phyloP scores from a whole-genome alignment of 2,888 invertebrate genomes.

The Saturnia pavonia region DNA sequence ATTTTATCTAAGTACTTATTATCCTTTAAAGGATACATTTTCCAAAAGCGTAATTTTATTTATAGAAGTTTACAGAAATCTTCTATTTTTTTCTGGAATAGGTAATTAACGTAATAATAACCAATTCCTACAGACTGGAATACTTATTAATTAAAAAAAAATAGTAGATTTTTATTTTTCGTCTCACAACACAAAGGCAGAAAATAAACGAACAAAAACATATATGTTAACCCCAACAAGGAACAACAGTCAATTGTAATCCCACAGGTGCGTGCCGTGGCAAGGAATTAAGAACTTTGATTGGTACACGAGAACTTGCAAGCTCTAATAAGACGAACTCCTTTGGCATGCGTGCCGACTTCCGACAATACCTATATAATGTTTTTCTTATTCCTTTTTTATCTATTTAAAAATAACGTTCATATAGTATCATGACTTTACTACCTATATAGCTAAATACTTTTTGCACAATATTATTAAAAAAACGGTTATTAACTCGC shows the following conservation, averaged over 20 bases:
- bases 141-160: too few species aligned
- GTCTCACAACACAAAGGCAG: background rate
- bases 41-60: background rate
- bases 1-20: background rate
- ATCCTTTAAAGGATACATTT: background rate
- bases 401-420: too few species aligned
- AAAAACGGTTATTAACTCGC: too few species aligned
- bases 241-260: slow-evolving; percentile 39
- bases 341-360: slow-evolving; percentile 35
- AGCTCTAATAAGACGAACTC: slow-evolving; percentile 40
- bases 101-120: too few species aligned
- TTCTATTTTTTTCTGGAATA: background rate
- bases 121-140: too few species aligned
- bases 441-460: too few species aligned
- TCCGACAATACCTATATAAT: slow-evolving; percentile 19
- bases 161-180: background rate
- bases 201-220: background rate
- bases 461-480: too few species aligned
- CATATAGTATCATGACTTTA: too few species aligned
- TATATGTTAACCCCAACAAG: slow-evolving; percentile 11
- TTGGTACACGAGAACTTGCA: slow-evolving; percentile 40
- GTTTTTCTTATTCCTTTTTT: slow-evolving; percentile 18
- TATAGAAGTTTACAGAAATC: background rate
- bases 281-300: slow-evolving; percentile 57
- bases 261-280: slow-evolving; percentile 44